phyloP scores from a whole-genome alignment of 2,113 vertebrate species.

The Tursiops truncatus region DNA sequence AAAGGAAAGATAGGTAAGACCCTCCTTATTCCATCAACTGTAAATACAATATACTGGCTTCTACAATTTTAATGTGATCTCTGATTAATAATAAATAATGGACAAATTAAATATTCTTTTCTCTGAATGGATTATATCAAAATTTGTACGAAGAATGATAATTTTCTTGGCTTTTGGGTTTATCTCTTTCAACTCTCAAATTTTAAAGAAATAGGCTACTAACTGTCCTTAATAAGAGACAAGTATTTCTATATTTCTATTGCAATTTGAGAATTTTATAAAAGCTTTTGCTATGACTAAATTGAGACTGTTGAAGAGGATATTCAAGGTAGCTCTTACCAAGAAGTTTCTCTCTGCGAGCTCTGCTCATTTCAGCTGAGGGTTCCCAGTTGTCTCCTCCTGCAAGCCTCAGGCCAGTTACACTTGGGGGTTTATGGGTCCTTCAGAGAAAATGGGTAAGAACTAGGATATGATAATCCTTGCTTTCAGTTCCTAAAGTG shows the following conservation, averaged over 20 bases:
- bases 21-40: slow-evolving; percentile 14
- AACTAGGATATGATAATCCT: neutral
- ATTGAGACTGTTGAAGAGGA: neutral
- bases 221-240: neutral
- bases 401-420: neutral
- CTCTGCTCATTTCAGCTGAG: neutral
- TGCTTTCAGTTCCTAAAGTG: neutral
- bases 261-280: slow-evolving; percentile 27
- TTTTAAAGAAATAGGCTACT: neutral
- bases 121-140: slow-evolving; percentile 31
- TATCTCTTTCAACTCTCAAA: neutral
- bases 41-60: slow-evolving; percentile 37
- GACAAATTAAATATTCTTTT: slow-evolving; percentile 62
- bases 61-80: slow-evolving; percentile 64
- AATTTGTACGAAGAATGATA: slow-evolving; percentile 41
- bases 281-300: neutral
- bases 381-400: neutral
- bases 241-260: neutral
- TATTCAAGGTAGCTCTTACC: neutral
- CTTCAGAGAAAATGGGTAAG: slow-evolving; percentile 32
- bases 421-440: neutral
- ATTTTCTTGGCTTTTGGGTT: slow-evolving; percentile 55
- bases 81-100: slow-evolving; percentile 67
- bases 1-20: neutral
- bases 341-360: neutral